A percentile compares a stretch with the other conserved stretches of the same genome.
Evolutionary conservation across 37 sponge, comb jelly and placozoan species (phyloP).

Genomic region (Agelas oroides): DNA sequence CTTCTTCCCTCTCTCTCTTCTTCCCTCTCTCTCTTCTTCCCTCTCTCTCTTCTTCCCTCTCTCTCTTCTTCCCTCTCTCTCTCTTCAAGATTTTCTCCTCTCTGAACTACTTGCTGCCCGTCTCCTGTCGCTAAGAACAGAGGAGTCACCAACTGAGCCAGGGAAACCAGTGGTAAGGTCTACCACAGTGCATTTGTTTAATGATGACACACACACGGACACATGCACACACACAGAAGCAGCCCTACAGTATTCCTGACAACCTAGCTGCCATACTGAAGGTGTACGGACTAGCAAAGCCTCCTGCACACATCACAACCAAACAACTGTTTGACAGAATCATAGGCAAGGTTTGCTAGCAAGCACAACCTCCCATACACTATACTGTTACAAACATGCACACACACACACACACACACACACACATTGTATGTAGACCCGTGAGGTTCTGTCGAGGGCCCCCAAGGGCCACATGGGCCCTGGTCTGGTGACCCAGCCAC

Average conservation of each 20-base stretch:
- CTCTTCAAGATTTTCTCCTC: slow-evolving; percentile 43
- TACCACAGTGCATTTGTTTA: too few species aligned
- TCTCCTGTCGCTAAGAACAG: slow-evolving; percentile 15
- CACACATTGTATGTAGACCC: slow-evolving; percentile 11
- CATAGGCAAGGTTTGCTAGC: slow-evolving; percentile 62
- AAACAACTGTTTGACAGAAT: slow-evolving; percentile 64
- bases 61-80: neutral
- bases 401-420: slow-evolving; percentile 2
- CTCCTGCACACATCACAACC: slow-evolving; percentile 69
- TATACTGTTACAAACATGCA: too few species aligned
- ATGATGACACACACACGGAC: too few species aligned
- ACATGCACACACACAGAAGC: neutral
- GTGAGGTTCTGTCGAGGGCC: slow-evolving; percentile 14
- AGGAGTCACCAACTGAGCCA: too few species aligned
- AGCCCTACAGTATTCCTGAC: slow-evolving; percentile 18
- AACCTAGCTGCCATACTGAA: slow-evolving; percentile 62
- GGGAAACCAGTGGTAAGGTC: too few species aligned
- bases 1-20: too few species aligned
- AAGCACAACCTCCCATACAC: neutral
- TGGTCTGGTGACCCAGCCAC: slow-evolving; percentile 49
- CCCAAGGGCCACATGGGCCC: slow-evolving; percentile 35
- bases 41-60: too few species aligned
- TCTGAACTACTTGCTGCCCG: slow-evolving; percentile 70
- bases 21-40: too few species aligned
- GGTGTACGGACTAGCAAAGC: slow-evolving; percentile 41